Evolutionary conservation across 2,797 vertebrate species (phyloP).

Genomic region (Echiichthys vipera): DNA sequence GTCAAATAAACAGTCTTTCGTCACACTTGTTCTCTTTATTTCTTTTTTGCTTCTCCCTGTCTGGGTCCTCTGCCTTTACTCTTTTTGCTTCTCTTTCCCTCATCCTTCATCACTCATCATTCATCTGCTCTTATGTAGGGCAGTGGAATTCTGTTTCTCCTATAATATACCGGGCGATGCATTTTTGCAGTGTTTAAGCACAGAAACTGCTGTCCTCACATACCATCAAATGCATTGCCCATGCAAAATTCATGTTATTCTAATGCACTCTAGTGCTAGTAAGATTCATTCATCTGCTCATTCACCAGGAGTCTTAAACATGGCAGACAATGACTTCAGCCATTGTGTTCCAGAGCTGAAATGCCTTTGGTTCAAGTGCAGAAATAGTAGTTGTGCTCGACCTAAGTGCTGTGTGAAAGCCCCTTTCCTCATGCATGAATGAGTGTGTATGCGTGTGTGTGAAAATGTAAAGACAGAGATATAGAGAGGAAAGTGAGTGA

Average conservation of each 20-base stretch:
- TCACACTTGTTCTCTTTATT: constrained; percentile 65
- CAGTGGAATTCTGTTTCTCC: constrained; percentile 11
- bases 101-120: constrained; percentile 37
- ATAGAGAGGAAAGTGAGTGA: constrained; percentile 22
- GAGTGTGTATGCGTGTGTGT: constrained; percentile 15
- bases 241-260: constrained; percentile 44
- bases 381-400: constrained; percentile 35
- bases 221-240: constrained; percentile 13
- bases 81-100: constrained; percentile 10
- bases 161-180: constrained; percentile 7
- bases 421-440: constrained; percentile 34
- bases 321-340: constrained; percentile 11
- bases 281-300: constrained; percentile 14
- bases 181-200: constrained; percentile 41
- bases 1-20: constrained; percentile 71
- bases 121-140: constrained; percentile 14
- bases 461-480: constrained; percentile 18
- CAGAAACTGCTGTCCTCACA: constrained; percentile 3
- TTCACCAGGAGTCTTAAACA: constrained; percentile 19
- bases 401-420: constrained; percentile 27
- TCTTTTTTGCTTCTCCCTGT: constrained; percentile 42
- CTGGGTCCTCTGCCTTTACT: constrained; percentile 6
- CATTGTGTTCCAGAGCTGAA: constrained; percentile 16
- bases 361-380: constrained; percentile 18
- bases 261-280: constrained; percentile 22